A percentile compares a stretch with the other conserved stretches of the same genome.
Evolutionary conservation across 2,888 invertebrate genomes (phyloP).

Genomic region (Blera fallax): DNA sequence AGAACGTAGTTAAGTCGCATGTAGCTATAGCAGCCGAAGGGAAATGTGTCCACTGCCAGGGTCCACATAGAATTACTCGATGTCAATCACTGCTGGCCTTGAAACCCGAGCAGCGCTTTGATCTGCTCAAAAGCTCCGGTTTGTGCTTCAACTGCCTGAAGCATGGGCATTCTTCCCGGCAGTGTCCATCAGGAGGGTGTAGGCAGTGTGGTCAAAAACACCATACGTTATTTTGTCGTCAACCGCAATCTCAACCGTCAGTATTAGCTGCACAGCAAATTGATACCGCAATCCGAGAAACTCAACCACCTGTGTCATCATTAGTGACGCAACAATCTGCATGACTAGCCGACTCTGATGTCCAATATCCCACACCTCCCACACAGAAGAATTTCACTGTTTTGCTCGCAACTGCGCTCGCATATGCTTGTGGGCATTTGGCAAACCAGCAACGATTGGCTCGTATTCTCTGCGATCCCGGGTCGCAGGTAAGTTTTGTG

Average conservation of each 20-base stretch:
- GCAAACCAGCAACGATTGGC: too few relatives aligned
- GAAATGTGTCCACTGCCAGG: background rate
- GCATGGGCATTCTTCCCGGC: conserved; percentile 15
- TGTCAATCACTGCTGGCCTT: background rate
- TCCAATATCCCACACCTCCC: too few relatives aligned
- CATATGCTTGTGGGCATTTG: too few relatives aligned
- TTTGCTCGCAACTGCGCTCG: too few relatives aligned
- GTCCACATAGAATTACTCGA: background rate
- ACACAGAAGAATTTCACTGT: too few relatives aligned
- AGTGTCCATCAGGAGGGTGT: conserved; percentile 14
- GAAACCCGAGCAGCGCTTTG: background rate
- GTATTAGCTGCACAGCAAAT: background rate
- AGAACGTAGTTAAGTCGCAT: too few relatives aligned
- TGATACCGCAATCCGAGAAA: background rate
- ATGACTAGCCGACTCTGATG: too few relatives aligned
- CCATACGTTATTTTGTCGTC: background rate
- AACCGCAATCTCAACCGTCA: background rate
- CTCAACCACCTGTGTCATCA: background rate
- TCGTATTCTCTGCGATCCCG: too few relatives aligned
- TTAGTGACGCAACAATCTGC: too few relatives aligned
- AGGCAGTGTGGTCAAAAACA: background rate
- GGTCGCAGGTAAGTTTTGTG: too few relatives aligned
- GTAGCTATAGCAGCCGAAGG: background rate
- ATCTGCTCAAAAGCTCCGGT: conserved; percentile 1
- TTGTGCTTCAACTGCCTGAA: conserved; percentile 40